Base-by-base conservation (phyloP, 2,888 invertebrate species). In the Diarsia brunnea region DNA sequence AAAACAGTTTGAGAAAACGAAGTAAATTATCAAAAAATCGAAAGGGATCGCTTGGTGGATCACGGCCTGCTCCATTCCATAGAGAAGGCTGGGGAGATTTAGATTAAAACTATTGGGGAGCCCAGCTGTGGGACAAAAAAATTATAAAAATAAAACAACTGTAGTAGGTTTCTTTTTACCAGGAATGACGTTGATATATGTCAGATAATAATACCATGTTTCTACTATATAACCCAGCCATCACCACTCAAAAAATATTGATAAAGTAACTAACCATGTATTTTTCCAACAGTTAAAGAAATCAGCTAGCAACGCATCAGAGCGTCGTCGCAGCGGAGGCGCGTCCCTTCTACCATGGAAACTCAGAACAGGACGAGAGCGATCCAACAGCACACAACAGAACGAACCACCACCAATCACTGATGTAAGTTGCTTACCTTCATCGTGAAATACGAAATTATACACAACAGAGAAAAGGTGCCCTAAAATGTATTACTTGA, bases 321-420 rank as follows among this genome's bases (percentile, higher is more conserved):
- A 99, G 93, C 97, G 98, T 21, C 97, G 99, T n/a, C 97, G 99
- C 72, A 98, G 99, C 92, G 96, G 95, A 19, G 95, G 95, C 69
- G 91, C 92, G 1, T 99, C 99, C 0, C 96, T 99, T 60, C 95
- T 99, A 73, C 99, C 99, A 0, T 99, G 99, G 99, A 97, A 98
- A 78, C 97, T 98, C 76, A 97, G 98, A 67, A 97, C 97, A 55
- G 97, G 97, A 81, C 98, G 98, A 45, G 97, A 97, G 90, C 87
- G 95, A 0, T 87, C 79, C 70, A 82, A 79, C 76, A 73, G 84
- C 70, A 75, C 84, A 7, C 85, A 82, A 43, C 88, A 82, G 47
- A 73, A 72, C 65, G 81, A 81, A 43, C 78, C 81, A 53, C 82
- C 85, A 51, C 87, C 82, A 0, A 78, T 90, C 38, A 93, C 93